Conservation (phyloP, 2,797 vertebrate species). For the Hozukius guyotensis region DNA sequence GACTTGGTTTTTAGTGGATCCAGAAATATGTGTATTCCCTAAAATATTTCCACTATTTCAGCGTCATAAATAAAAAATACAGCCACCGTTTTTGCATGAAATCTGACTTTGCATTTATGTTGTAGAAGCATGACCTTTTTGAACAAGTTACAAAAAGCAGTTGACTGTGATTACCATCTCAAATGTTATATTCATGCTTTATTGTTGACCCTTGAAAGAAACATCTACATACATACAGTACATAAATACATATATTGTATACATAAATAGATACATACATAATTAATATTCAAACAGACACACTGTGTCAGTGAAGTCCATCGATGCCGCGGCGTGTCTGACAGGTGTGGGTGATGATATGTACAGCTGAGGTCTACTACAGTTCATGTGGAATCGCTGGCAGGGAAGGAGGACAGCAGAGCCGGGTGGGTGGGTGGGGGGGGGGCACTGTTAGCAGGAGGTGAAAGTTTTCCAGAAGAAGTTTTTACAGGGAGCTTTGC, state of each 20-base stretch:
- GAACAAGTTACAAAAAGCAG: constrained; percentile 41
- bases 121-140: constrained; percentile 16
- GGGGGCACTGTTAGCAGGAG: constrained; percentile 84
- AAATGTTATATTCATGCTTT: constrained; percentile 84
- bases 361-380: constrained; percentile 81
- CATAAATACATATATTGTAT: constrained; percentile 78
- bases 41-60: neutral
- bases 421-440: neutral
- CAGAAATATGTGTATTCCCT: constrained; percentile 1
- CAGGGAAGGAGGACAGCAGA: constrained; percentile 6
- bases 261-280: constrained; percentile 77
- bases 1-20: neutral
- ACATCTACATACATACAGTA: constrained; percentile 51
- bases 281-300: constrained; percentile 77
- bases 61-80: neutral
- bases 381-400: constrained; percentile 79
- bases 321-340: constrained; percentile 62
- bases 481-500: constrained; percentile 93
- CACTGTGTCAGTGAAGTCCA: constrained; percentile 83
- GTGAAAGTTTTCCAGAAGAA: constrained; percentile 98
- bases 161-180: constrained; percentile 63
- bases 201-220: constrained; percentile 78
- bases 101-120: constrained; percentile 43
- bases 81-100: constrained; percentile 29
- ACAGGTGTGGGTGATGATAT: constrained; percentile 75